These are phyloP conservation scores for Neoniphon sammara DNA, from an alignment of 2,797 vertebrate species.

Conservation along the genomic window DNA sequence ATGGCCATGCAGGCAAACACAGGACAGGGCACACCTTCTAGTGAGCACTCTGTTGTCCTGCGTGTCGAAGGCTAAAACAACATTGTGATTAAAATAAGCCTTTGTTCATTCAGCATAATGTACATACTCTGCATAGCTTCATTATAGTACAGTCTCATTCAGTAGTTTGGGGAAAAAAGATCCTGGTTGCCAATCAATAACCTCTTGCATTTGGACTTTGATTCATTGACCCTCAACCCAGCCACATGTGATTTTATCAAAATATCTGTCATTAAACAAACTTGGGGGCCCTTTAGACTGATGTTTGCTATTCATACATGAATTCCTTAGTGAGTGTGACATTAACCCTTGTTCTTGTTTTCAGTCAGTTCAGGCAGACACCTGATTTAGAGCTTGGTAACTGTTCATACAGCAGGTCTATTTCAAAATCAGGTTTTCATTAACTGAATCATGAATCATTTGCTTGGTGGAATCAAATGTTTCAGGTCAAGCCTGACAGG, in stretches of 20 bases:
- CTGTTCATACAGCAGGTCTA: not conserved
- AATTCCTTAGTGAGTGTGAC: not conserved
- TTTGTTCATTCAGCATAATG: slow-evolving; percentile 40
- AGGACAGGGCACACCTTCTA: slow-evolving; percentile 49
- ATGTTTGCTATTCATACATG: not conserved
- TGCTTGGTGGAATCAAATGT: not conserved
- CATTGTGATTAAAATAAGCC: slow-evolving; percentile 29
- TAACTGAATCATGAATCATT: not conserved
- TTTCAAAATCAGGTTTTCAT: not conserved
- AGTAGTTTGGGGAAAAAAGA: slow-evolving; percentile 14
- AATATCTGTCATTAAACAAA: not conserved
- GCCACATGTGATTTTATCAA: not conserved
- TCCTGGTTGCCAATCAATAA: slow-evolving; percentile 2
- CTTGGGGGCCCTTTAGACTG: not conserved
- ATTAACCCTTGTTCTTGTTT: not conserved
- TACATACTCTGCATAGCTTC: not conserved
- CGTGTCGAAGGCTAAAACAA: slow-evolving; percentile 38
- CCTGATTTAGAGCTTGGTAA: not conserved
- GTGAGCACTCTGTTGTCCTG: slow-evolving; percentile 59
- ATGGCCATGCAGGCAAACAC: slow-evolving; percentile 41
- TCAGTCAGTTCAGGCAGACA: not conserved
- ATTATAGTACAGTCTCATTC: not conserved
- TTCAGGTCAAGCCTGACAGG: not conserved
- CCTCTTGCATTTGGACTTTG: slow-evolving; percentile 8
- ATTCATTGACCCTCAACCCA: not conserved